Evolutionary conservation across 1,140 invertebrate species (phyloP), one percentile per base, ranked within the genome.

Genomic region (Heliothis subflexa): DNA sequence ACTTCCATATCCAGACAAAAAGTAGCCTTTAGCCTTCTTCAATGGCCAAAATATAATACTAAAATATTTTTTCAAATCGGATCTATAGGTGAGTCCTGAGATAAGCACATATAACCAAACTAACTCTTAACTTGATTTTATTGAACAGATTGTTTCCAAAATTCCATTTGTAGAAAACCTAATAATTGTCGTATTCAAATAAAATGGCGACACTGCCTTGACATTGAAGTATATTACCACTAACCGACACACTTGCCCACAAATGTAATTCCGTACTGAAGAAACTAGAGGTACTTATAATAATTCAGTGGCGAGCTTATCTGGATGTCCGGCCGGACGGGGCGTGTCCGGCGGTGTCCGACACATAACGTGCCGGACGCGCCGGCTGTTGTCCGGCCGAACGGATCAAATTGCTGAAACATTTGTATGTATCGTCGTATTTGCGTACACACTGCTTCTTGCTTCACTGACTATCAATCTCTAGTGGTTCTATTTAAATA

Each of bases 271-370:
- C 12, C 10, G 40, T 64, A 5, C n/a, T 16, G 40, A 64, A 64
- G 62, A 64, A 40, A 45, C 62, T 64, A n/a, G n/a, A n/a, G n/a
- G n/a, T n/a, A 64, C 62, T 64, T 47, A 64, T 64, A 64, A 64
- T 64, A 64, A 64, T 64, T 64, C 62, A 64, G 62, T 45, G 55
- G 62, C 16, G 40, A 47, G 62, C 62, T 64, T 47, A 64, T 64
- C 62, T 64, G 16, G 2, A 14, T 21, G 62, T 64, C 62, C 62
- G 62, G 62, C 40, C 55, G 55, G 55, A 57, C 21, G 21, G 16
- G 18, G 18, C 55, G 54, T n/a, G 54, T 4, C 18, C 18, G 16
- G 54, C 18, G 55, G 61, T 45, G 62, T 45, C 62, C 62, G 62
- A 18, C 18, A 45, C 16, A 64, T 47, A 64, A 12, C 21, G 21